A percentile compares a stretch with the other conserved stretches of the same genome.
Conservation (phyloP, 2,113 vertebrate genomes). For the Macquaria ambigua region DNA sequence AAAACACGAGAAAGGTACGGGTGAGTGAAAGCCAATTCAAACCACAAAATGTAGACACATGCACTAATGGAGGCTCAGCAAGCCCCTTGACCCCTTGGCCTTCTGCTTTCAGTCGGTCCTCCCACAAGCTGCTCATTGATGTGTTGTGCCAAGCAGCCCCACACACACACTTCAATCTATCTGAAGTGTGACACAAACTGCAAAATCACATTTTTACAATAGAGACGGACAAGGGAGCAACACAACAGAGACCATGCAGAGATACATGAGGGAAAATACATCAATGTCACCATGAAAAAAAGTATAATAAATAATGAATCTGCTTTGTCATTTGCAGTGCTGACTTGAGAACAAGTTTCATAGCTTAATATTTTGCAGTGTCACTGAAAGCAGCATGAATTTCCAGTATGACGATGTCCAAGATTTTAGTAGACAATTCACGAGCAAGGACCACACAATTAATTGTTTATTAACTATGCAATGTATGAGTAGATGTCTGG, state of each 20-base stretch:
- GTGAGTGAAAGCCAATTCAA: background rate
- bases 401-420: background rate
- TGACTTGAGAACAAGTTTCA: background rate
- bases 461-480: background rate
- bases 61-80: slow-evolving; percentile 34
- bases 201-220: background rate
- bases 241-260: slow-evolving; percentile 21
- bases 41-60: slow-evolving; percentile 11
- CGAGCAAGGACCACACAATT: background rate
- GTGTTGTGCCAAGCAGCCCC: background rate
- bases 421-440: background rate
- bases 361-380: background rate
- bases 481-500: background rate
- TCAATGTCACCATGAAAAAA: background rate
- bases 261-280: background rate
- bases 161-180: background rate
- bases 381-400: background rate
- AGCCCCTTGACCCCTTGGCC: background rate
- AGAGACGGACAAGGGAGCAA: background rate
- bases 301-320: background rate
- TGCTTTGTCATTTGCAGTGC: background rate
- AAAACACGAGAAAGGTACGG: background rate
- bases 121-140: slow-evolving; percentile 18
- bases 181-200: slow-evolving; percentile 7
- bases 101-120: slow-evolving; percentile 17